A percentile compares a stretch with the other conserved stretches of the same genome.
These are phyloP conservation scores for Cossypha dichroa DNA, from an alignment of 2,797 vertebrate species.

Conservation along the genomic window DNA sequence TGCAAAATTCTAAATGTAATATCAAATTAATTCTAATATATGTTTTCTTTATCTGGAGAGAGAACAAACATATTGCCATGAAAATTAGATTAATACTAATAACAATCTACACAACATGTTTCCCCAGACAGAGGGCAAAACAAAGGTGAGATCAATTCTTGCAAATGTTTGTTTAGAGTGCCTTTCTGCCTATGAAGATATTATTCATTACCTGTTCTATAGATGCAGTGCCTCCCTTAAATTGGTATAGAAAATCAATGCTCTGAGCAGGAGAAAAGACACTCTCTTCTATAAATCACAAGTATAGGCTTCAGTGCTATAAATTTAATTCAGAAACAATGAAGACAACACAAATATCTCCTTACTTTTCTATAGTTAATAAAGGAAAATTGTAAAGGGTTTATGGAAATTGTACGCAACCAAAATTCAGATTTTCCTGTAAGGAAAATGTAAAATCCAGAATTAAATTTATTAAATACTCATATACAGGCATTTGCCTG, in stretches of 20 bases:
- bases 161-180: conserved; percentile 42
- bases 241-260: conserved; percentile 63
- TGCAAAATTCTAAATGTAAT: neutral
- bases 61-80: neutral
- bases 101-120: neutral
- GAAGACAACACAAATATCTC: conserved; percentile 26
- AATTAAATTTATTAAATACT: neutral
- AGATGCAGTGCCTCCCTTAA: conserved; percentile 32
- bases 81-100: conserved; percentile 23
- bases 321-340: conserved; percentile 54
- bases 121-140: neutral
- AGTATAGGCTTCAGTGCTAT: neutral
- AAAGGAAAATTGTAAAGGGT: neutral
- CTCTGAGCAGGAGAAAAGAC: conserved; percentile 15
- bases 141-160: neutral
- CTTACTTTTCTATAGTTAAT: neutral
- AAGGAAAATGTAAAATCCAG: neutral
- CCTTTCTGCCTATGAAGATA: conserved; percentile 51
- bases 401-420: neutral
- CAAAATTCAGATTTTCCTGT: neutral
- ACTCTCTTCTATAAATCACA: conserved; percentile 43
- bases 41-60: neutral
- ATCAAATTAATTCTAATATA: neutral
- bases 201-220: conserved; percentile 37
- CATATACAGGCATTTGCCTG: neutral